Base-by-base conservation (phyloP, 37 sponge, comb jelly and placozoan species). In the Aphrocallistes beatrix region DNA sequence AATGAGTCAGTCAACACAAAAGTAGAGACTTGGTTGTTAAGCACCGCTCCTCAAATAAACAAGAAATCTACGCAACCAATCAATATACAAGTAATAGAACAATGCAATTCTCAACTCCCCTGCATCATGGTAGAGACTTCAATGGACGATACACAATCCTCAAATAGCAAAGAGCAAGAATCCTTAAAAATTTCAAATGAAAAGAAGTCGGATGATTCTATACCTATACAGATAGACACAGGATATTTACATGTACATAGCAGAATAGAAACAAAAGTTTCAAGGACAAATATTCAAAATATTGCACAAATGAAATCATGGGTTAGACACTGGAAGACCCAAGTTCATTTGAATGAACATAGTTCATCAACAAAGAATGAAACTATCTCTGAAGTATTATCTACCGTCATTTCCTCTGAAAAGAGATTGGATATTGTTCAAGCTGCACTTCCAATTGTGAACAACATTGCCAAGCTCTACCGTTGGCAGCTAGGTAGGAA, bases 321-420 rank as follows among this genome's bases (percentile, higher is more conserved):
- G 75, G n/a, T 60, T 25, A 60, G n/a, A 60, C 75, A 60, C 75
- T 60, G 75, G 75, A 60, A 60, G 34, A 60, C 75, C 3, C 75
- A 60, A 13, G 75, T 60, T 60, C 75, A 60, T 13, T 19, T 60
- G 3, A 60, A 30, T 13, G 75, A 60, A 60, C n/a, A 60, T 28
- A 60, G 28, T 25, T 25, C 21, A 25, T 25, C 75, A 32, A 60
- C 10, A 25, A 28, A 60, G 6, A 60, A 60, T 60, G 75, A 60
- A 60, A 60, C 75, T 32, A 28, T 60, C 3, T 60, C 75, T 60
- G 75, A 60, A 60, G 6, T 60, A 60, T 60, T 60, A 13, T 19
- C 75, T 32, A 60, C 75, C 10, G 75, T 60, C 21, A 60, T 60
- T 13, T 13, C 75, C 3, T 30, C 75, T 60, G 21, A 60, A 32